phyloP scores from a whole-genome alignment of 1,140 invertebrate genomes.

The Samia ricini region DNA sequence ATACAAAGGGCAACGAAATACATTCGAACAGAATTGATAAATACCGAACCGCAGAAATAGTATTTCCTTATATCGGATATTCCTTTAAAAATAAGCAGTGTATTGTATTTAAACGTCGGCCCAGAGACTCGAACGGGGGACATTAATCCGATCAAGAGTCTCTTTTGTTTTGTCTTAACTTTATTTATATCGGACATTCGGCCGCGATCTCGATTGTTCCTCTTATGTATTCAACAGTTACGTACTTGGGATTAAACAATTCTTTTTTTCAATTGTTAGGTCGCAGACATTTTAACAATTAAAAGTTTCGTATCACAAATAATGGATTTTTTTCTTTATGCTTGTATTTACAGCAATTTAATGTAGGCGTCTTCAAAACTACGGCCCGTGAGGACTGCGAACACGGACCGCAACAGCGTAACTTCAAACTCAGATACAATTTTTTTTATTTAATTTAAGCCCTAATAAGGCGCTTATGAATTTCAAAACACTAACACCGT shows the following conservation, averaged over 20 bases:
- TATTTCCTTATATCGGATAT: constrained; percentile 1
- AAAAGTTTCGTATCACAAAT: no score
- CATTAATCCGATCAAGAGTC: constrained; percentile 46
- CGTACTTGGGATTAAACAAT: constrained; percentile 6
- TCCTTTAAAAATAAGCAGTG: constrained; percentile 8
- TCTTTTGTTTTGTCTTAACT: constrained; percentile 51
- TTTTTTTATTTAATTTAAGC: no score
- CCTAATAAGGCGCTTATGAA: no score
- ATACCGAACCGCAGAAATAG: not conserved
- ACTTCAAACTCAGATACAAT: no score
- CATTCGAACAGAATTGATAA: not conserved
- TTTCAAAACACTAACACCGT: no score
- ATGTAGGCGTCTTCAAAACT: no score
- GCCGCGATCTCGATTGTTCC: constrained; percentile 25
- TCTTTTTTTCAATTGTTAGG: not conserved
- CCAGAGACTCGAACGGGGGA: constrained; percentile 40
- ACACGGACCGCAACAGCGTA: no score
- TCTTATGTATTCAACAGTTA: constrained; percentile 17
- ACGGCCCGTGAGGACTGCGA: no score
- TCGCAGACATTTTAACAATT: no score
- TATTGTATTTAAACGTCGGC: constrained; percentile 35
- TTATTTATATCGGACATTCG: constrained; percentile 45
- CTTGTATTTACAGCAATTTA: no score
- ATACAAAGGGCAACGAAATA: no score
- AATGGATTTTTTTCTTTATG: no score